Evolutionary conservation across 2,888 invertebrate species (phyloP), one percentile per base, ranked within the genome.

Genomic region (Ophion ellenae): DNA sequence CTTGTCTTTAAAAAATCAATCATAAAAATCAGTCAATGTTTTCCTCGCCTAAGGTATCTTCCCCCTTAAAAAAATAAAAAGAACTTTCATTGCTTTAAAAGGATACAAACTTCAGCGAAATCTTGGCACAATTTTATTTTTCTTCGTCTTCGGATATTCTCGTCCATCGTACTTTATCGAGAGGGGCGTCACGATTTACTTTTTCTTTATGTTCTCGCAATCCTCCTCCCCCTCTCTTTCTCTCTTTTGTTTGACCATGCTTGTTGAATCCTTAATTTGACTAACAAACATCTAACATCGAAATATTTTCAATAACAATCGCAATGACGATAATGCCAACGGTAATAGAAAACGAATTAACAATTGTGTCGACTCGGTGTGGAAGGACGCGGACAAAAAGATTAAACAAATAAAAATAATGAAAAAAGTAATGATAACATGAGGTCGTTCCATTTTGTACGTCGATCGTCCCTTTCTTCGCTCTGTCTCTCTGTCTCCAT

Each of bases 281-380:
- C 87, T 87, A 91, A 90, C 90, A 89, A 90, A 90, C 90, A 90
- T 90, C 90, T 91, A 91, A 90, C 90, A 90, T 89, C 89, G 88
- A 88, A 87, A 78, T 87, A 71, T 63, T 53, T 79, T 32, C 17
- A 64, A 28, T 59, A 45, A 59, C 64, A 64, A 61, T 40, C 17
- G 36, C 45, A 9, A 73, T 59, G 5, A 59, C 40, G 11, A 40
- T 3, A 28, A 53, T 53, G 59, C 36, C 53, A 59, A 47, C 45
- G 28, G 66, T 63, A 24, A 20, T 17, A 40, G 20, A 14, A 20
- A 14, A 36, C n/a, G 32, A 20, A 24, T 40, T 36, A 61, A 71
- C 24, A 40, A 70, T 73, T 32, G n/a, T 57, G n/a, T 57, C 57
- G 57, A 57, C 57, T 57, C n/a, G 57, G 17, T 57, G n/a, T 20